Evolutionary conservation across 1,140 invertebrate genomes (phyloP).

Genomic region (Pteromalus puparum): DNA sequence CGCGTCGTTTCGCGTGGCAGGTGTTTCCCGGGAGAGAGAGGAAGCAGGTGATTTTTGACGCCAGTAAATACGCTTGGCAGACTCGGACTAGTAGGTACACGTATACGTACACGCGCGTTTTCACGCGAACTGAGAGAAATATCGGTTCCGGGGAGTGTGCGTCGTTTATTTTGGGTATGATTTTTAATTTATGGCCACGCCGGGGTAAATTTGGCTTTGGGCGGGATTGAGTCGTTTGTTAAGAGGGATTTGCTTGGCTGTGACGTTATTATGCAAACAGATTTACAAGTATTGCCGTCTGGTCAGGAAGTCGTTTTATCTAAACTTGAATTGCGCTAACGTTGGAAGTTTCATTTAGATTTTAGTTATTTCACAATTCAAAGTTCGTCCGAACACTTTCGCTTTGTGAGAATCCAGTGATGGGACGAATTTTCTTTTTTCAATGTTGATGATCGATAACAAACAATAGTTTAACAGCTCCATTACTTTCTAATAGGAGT

Average conservation of each 20-base stretch:
- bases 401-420: too few species aligned
- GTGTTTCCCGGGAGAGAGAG: conserved; percentile 20
- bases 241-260: background rate
- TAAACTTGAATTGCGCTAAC: too few species aligned
- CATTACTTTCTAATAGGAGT: background rate
- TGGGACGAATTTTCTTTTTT: too few species aligned
- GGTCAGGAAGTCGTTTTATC: too few species aligned
- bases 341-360: too few species aligned
- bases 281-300: too few species aligned
- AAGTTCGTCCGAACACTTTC: too few species aligned
- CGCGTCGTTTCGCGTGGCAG: conserved; percentile 8
- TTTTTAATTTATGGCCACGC: background rate
- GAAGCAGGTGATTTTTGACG: conserved; percentile 41
- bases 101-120: background rate
- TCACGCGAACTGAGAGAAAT: background rate
- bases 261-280: too few species aligned
- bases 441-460: too few species aligned
- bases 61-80: conserved; percentile 17
- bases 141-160: background rate
- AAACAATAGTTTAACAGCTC: background rate
- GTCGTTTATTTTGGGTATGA: background rate
- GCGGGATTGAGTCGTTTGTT: background rate
- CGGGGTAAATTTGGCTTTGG: background rate
- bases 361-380: too few species aligned
- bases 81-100: background rate